phyloP scores from a whole-genome alignment of 1,140 invertebrate species.

The Drosophila elegans region DNA sequence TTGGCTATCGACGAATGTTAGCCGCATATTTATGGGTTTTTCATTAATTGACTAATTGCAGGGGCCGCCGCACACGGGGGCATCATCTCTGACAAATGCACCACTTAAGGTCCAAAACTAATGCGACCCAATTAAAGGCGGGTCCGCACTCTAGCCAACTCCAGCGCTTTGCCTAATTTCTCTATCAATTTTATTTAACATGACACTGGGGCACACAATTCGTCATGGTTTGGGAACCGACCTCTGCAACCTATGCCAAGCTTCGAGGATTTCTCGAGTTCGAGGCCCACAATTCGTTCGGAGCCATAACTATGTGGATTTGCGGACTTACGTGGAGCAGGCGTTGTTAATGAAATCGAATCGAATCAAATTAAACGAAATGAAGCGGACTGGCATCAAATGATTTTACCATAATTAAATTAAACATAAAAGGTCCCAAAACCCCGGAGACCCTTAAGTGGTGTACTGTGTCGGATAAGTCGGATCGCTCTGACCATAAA shows the following conservation, averaged over 20 bases:
- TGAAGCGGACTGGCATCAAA: constrained; percentile 45
- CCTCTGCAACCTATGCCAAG: constrained; percentile 40
- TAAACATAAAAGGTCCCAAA: constrained; percentile 64
- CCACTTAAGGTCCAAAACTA: constrained; percentile 71
- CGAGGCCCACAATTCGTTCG: constrained; percentile 52
- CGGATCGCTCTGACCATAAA: constrained; percentile 65
- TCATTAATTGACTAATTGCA: constrained; percentile 81
- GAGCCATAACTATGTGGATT: constrained; percentile 76
- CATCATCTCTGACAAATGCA: constrained; percentile 37
- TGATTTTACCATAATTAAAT: constrained; percentile 78
- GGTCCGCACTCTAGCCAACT: constrained; percentile 6
- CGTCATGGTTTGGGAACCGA: constrained; percentile 52
- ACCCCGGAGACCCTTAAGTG: constrained; percentile 59
- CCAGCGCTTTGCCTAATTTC: constrained; percentile 67
- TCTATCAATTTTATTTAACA: constrained; percentile 81
- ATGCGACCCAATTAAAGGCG: constrained; percentile 67
- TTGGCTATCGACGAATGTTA: constrained; percentile 60
- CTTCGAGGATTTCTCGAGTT: constrained; percentile 24
- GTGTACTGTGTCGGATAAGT: constrained; percentile 57
- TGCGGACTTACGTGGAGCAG: constrained; percentile 32
- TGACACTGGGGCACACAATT: constrained; percentile 55
- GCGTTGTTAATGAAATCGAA: constrained; percentile 59
- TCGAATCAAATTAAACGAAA: constrained; percentile 65
- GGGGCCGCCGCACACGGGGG: constrained; percentile 15
- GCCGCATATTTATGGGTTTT: constrained; percentile 72